Conservation (phyloP, 2,797 vertebrate species). For the Rhincodon typus region DNA sequence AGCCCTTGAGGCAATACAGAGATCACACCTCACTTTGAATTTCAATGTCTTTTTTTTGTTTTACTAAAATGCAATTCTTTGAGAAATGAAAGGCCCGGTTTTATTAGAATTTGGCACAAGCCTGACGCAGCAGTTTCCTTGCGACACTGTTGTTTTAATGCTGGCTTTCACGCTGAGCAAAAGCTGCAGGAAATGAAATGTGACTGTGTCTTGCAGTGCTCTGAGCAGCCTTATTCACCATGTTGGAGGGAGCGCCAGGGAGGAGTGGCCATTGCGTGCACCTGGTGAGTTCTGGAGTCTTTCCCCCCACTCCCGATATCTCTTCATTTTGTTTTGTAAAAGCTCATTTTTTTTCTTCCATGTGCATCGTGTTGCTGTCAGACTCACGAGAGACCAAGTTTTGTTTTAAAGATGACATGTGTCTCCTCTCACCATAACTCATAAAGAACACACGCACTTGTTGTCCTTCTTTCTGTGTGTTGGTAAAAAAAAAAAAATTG, state of each 20-base stretch:
- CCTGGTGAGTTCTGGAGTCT: conserved; percentile 25
- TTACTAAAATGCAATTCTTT: no score
- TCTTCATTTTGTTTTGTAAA: neutral
- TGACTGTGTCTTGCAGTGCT: conserved; percentile 32
- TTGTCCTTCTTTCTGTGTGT: neutral
- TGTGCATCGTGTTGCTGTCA: neutral
- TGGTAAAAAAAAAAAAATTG: neutral
- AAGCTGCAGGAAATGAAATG: conserved; percentile 29
- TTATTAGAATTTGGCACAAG: neutral
- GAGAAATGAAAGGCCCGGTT: neutral
- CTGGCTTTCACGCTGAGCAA: no score
- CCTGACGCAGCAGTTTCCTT: neutral
- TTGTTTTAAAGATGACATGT: neutral
- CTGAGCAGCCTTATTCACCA: conserved; percentile 37
- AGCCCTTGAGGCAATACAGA: neutral
- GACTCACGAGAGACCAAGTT: no score
- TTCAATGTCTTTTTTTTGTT: neutral
- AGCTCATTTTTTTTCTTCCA: neutral
- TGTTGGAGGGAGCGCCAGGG: conserved; percentile 32
- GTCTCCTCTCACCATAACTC: no score
- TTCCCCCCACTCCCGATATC: neutral
- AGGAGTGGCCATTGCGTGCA: conserved; percentile 26
- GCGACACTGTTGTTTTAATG: neutral
- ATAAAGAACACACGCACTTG: neutral
- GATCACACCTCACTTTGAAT: neutral